A percentile compares a stretch with the other conserved stretches of the same genome.
These are phyloP conservation scores for Drosophila dives DNA, from an alignment of 2,888 invertebrate species.

Conservation along the genomic window DNA sequence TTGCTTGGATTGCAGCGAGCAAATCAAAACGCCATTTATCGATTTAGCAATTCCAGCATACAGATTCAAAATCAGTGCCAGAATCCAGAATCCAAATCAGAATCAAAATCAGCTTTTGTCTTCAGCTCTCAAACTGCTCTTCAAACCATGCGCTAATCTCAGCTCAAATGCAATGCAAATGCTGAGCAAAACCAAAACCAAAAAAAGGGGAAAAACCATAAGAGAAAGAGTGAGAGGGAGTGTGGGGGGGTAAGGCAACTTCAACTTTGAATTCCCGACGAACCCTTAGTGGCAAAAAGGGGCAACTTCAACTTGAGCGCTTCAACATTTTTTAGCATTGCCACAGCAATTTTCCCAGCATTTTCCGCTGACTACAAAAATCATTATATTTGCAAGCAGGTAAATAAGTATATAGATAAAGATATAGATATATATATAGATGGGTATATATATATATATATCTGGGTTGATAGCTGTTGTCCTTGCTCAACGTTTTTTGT, in stretches of 20 bases:
- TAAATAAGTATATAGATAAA: slow-evolving; percentile 35
- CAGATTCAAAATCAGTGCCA: not conserved
- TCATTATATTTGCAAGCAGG: slow-evolving; percentile 75
- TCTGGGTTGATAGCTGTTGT: slow-evolving; percentile 27
- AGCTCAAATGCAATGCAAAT: slow-evolving; percentile 72
- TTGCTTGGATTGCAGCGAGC: slow-evolving; percentile 12
- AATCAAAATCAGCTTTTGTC: slow-evolving; percentile 2
- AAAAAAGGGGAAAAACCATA: slow-evolving; percentile 28
- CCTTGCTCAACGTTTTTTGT: slow-evolving; percentile 68
- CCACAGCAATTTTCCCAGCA: slow-evolving; percentile 76
- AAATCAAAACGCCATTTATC: slow-evolving; percentile 67
- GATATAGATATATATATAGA: slow-evolving; percentile 16
- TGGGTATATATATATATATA: slow-evolving; percentile 20
- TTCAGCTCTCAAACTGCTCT: slow-evolving; percentile 3
- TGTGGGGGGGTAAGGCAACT: not conserved
- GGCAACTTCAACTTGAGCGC: slow-evolving; percentile 69
- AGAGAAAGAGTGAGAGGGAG: slow-evolving; percentile 19
- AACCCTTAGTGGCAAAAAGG: not conserved
- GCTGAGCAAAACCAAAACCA: slow-evolving; percentile 46
- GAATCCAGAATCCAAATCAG: not conserved
- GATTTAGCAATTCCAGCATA: slow-evolving; percentile 50
- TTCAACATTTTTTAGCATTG: slow-evolving; percentile 64
- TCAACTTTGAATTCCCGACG: slow-evolving; percentile 4
- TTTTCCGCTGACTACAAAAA: slow-evolving; percentile 80
- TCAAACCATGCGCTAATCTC: slow-evolving; percentile 70